A percentile compares a stretch with the other conserved stretches of the same genome.
phyloP scores from a whole-genome alignment of 2,888 invertebrate species.

The Chironomus tentans region DNA sequence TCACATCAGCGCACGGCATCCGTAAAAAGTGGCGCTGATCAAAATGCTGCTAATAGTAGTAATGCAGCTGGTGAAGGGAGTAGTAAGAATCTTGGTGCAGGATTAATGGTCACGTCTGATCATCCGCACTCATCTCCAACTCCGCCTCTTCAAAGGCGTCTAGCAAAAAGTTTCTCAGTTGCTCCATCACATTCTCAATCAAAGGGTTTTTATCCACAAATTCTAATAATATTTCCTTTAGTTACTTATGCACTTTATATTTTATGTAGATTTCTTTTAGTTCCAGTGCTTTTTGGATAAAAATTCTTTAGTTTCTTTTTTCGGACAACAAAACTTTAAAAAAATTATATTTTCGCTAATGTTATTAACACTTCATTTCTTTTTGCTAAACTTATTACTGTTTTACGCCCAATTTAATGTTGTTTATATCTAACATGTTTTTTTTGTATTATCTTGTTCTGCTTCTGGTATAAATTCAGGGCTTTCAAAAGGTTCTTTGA shows the following conservation, averaged over 20 bases:
- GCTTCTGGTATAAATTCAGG: slow-evolving; percentile 44
- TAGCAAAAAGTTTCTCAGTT: slow-evolving; percentile 88
- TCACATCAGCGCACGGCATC: slow-evolving; percentile 28
- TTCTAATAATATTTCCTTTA: neutral
- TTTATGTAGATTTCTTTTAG: neutral
- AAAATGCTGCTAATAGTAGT: slow-evolving; percentile 30
- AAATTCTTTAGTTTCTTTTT: too few relatives aligned
- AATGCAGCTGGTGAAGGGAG: slow-evolving; percentile 28
- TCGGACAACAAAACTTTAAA: neutral
- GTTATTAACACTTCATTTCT: neutral
- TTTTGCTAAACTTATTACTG: neutral
- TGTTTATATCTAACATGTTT: neutral
- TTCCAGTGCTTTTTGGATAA: neutral
- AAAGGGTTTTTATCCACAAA: slow-evolving; percentile 38
- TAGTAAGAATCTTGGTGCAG: slow-evolving; percentile 10
- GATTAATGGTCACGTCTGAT: slow-evolving; percentile 41
- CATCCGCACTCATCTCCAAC: slow-evolving; percentile 59
- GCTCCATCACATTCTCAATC: slow-evolving; percentile 52
- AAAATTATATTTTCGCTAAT: neutral
- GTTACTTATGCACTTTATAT: neutral
- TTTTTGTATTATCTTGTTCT: neutral
- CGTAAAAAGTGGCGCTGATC: slow-evolving; percentile 28
- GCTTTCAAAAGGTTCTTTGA: slow-evolving; percentile 69
- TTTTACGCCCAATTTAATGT: neutral
- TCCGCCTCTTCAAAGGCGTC: slow-evolving; percentile 76